These are phyloP conservation scores for Megaceryle torquata DNA, from an alignment of 2,113 vertebrate genomes.

Conservation along the genomic window DNA sequence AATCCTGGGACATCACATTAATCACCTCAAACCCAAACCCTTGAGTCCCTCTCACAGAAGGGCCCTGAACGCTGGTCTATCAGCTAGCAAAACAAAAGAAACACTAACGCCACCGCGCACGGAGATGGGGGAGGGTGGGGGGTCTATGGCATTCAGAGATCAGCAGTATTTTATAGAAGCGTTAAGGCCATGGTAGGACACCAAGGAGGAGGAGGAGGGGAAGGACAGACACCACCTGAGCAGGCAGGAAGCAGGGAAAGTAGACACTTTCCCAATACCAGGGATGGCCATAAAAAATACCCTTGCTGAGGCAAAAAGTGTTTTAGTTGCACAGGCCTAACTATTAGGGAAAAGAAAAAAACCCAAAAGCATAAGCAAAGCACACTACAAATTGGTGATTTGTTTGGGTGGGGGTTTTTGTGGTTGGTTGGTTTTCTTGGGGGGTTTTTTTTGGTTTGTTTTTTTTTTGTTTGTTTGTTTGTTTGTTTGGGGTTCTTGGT, in stretches of 20 bases:
- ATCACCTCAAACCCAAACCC: neutral
- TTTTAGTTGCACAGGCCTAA: neutral
- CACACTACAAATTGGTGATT: neutral
- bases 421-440: neutral
- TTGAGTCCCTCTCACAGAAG: neutral
- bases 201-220: neutral
- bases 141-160: neutral
- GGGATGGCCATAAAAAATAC: neutral
- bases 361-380: neutral
- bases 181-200: neutral
- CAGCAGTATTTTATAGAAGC: neutral
- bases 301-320: neutral
- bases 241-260: slow-evolving; percentile 1
- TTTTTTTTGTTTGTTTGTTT: too few relatives aligned
- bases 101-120: neutral
- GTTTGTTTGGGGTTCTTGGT: neutral
- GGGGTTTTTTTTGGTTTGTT: too few relatives aligned
- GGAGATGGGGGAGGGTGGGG: neutral
- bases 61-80: neutral
- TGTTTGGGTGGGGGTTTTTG: neutral
- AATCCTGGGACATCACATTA: neutral
- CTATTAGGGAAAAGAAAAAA: neutral
- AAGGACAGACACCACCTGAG: neutral
- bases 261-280: neutral
- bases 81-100: neutral